A percentile compares a stretch with the other conserved stretches of the same genome.
Conservation (phyloP, 2,797 vertebrate species). For the Mallotus villosus region DNA sequence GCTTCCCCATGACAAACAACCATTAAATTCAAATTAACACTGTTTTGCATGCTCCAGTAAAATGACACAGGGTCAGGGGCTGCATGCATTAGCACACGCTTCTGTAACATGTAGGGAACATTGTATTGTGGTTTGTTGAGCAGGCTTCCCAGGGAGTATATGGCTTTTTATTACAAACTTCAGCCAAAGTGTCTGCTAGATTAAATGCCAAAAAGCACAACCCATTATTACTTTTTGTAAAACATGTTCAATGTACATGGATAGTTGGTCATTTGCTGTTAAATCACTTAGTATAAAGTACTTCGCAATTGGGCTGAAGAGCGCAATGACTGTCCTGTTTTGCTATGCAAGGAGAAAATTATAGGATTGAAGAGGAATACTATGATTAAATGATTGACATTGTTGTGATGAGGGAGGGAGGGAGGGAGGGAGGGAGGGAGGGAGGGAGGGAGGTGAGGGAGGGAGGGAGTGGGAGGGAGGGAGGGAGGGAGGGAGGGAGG, state of each 20-base stretch:
- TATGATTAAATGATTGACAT: background rate
- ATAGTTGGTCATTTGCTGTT: background rate
- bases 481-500: background rate
- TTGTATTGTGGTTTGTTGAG: constrained; percentile 41
- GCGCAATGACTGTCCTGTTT: background rate
- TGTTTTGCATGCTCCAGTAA: constrained; percentile 62
- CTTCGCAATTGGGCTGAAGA: background rate
- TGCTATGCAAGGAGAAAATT: background rate
- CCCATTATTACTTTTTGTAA: no score
- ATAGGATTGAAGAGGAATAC: background rate
- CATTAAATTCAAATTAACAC: constrained; percentile 68
- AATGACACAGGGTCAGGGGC: constrained; percentile 61
- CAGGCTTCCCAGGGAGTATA: constrained; percentile 41
- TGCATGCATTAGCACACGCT: constrained; percentile 56
- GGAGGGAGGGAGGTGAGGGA: constrained; percentile 35
- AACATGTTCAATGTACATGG: no score
- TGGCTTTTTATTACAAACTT: constrained; percentile 16
- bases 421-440: constrained; percentile 16
- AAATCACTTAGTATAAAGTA: background rate
- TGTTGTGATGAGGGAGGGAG: background rate
- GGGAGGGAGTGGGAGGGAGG: constrained; percentile 11
- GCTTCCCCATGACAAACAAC: constrained; percentile 61
- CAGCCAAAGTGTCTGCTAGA: background rate
- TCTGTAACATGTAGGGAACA: constrained; percentile 54
- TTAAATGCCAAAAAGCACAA: no score